phyloP scores from a whole-genome alignment of 2,113 vertebrate genomes.

The Antechinus flavipes region DNA sequence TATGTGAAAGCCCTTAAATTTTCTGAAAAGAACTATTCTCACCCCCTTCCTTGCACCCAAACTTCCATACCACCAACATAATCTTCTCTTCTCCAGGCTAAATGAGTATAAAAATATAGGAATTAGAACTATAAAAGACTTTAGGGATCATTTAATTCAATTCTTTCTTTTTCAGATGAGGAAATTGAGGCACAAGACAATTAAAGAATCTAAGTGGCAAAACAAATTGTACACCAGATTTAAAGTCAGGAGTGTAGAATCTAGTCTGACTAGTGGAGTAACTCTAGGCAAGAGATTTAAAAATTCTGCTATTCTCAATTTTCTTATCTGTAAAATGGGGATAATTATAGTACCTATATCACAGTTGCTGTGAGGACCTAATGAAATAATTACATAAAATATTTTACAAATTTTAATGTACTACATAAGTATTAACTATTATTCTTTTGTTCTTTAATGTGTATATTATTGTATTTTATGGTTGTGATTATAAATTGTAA shows the following conservation, averaged over 20 bases:
- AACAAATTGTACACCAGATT: background rate
- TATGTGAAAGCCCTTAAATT: background rate
- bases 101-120: background rate
- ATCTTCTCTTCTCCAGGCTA: background rate
- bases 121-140: background rate
- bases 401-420: too few species aligned
- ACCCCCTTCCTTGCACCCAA: background rate
- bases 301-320: too few species aligned
- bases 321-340: too few species aligned
- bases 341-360: too few species aligned
- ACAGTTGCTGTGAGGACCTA: too few species aligned
- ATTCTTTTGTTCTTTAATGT: too few species aligned
- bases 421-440: too few species aligned
- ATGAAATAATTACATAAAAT: too few species aligned
- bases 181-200: background rate
- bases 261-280: too few species aligned
- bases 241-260: background rate
- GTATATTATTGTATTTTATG: too few species aligned
- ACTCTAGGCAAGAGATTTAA: background rate
- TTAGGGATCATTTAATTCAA: background rate
- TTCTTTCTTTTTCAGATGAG: too few species aligned
- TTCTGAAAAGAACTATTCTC: background rate
- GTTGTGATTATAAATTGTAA: too few species aligned
- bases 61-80: background rate
- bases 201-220: background rate